These are phyloP conservation scores for Mus spicilegus DNA, from an alignment of 2,113 vertebrate genomes.

Conservation along the genomic window DNA sequence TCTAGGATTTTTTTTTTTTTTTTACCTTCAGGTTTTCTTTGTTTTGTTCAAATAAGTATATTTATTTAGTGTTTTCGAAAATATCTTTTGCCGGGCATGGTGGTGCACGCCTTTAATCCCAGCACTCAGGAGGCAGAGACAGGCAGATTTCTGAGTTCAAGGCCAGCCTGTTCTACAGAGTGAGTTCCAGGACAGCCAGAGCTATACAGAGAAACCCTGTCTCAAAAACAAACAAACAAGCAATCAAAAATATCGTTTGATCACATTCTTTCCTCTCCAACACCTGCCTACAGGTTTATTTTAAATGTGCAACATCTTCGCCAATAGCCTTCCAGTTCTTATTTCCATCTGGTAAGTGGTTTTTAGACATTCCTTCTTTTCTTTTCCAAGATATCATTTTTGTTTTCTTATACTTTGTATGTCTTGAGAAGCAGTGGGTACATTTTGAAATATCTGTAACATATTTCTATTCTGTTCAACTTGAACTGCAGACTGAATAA, in stretches of 20 bases:
- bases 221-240: too few relatives aligned
- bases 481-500: neutral
- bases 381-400: neutral
- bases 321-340: neutral
- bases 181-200: too few relatives aligned
- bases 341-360: neutral
- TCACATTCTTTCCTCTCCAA: neutral
- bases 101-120: too few relatives aligned
- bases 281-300: too few relatives aligned
- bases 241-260: too few relatives aligned
- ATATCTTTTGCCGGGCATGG: too few relatives aligned
- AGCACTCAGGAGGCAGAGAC: too few relatives aligned
- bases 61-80: neutral
- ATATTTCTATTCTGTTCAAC: neutral
- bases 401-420: neutral
- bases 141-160: too few relatives aligned
- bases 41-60: neutral
- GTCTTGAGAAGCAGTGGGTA: neutral
- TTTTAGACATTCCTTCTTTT: neutral
- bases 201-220: too few relatives aligned
- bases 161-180: too few relatives aligned
- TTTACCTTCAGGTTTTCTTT: too few relatives aligned
- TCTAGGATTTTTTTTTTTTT: neutral
- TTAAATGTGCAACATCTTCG: too few relatives aligned
- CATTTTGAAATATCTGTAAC: neutral